Evolutionary conservation across 2,113 vertebrate species (phyloP).

Genomic region (pig (Sus scrofa)): T2T-Sscrofa CM000819.6:95980501-95981000

Average conservation of each 20-base stretch:
- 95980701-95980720: conserved; percentile 87
- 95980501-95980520: conserved; percentile 89
- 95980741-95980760: conserved; percentile 78
- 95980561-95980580: conserved; percentile 87
- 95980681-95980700: conserved; percentile 88
- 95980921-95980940: conserved; percentile 78
- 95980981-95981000: conserved; percentile 56
- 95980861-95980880: conserved; percentile 71
- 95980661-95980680: conserved; percentile 85
- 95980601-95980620: conserved; percentile 87
- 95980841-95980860: conserved; percentile 69
- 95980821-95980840: conserved; percentile 37
- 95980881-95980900: conserved; percentile 79
- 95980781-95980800: conserved; percentile 77
- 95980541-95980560: conserved; percentile 87
- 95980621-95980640: conserved; percentile 88
- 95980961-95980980: conserved; percentile 60
- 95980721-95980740: conserved; percentile 77
- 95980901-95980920: conserved; percentile 67
- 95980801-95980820: conserved; percentile 51
- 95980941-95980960: conserved; percentile 81
- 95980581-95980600: conserved; percentile 89
- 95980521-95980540: conserved; percentile 87
- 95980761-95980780: conserved; percentile 62
- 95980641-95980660: conserved; percentile 90